Evolutionary conservation across 2,888 invertebrate species (phyloP).

Genomic region (Lapara coniferarum): DNA sequence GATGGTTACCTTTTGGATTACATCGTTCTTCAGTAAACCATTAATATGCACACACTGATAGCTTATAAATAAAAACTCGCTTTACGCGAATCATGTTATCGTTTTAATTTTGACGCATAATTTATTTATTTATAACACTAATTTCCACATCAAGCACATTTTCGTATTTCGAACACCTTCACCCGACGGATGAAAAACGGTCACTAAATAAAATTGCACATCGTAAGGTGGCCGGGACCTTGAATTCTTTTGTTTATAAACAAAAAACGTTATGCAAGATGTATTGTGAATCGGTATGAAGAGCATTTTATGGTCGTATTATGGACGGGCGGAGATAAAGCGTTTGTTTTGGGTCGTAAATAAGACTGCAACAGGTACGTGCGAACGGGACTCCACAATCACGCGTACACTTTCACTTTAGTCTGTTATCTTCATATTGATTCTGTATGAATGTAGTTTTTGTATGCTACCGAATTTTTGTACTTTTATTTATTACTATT

Average conservation of each 20-base stretch:
- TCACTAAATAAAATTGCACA: conserved; percentile 62
- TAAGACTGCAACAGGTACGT: conserved; percentile 82
- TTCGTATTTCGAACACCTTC: conserved; percentile 43
- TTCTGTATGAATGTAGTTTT: conserved; percentile 49
- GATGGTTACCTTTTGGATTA: conserved; percentile 14
- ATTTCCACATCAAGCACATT: not conserved
- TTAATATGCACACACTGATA: not conserved
- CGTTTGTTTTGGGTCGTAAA: conserved; percentile 83
- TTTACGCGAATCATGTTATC: conserved; percentile 45
- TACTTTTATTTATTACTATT: conserved; percentile 20
- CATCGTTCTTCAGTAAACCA: not conserved
- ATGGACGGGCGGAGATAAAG: conserved; percentile 80
- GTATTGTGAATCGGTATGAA: conserved; percentile 63
- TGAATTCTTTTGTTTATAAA: conserved; percentile 81
- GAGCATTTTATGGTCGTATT: conserved; percentile 79
- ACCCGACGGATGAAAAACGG: conserved; percentile 55
- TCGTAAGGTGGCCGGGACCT: conserved; percentile 66
- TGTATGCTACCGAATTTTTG: conserved; percentile 25
- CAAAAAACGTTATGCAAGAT: conserved; percentile 80
- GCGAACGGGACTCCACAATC: conserved; percentile 77
- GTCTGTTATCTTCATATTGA: conserved; percentile 73
- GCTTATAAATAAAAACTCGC: not conserved
- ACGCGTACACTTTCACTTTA: conserved; percentile 80
- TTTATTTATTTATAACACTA: conserved; percentile 57
- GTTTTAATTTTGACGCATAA: conserved; percentile 44